A percentile compares a stretch with the other conserved stretches of the same genome.
Conservation (phyloP, 2,113 vertebrate genomes). For the Rhea americana region DNA sequence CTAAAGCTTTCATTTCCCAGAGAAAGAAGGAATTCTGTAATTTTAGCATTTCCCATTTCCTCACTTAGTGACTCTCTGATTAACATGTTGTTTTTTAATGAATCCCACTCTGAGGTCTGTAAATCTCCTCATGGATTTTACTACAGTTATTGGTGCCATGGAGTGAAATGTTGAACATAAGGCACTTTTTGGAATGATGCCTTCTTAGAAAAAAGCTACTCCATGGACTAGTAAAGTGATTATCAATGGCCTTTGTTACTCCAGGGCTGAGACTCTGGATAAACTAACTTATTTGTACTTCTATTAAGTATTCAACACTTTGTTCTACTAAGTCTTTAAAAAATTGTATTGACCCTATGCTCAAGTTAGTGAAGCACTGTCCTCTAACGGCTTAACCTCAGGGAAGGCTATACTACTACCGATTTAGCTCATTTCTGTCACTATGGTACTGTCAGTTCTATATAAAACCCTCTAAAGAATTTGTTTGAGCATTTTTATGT, state of each 20-base stretch:
- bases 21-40: background rate
- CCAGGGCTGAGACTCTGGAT: background rate
- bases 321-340: background rate
- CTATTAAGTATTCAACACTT: background rate
- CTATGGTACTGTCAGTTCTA: background rate
- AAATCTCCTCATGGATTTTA: slow-evolving; percentile 17
- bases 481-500: background rate
- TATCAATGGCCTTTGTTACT: background rate
- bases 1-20: background rate
- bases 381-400: background rate
- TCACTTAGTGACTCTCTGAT: background rate
- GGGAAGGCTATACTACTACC: background rate
- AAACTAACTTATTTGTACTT: background rate
- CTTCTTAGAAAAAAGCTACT: background rate
- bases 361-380: background rate
- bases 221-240: background rate
- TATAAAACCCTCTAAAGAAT: background rate
- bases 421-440: background rate
- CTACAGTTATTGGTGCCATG: background rate
- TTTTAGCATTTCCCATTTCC: slow-evolving; percentile 34
- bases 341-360: background rate
- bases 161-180: slow-evolving; percentile 20
- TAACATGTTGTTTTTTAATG: slow-evolving; percentile 6
- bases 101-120: slow-evolving; percentile 4
- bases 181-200: background rate